Percentiles rank a stretch among this genome's conserved stretches.
Evolutionary conservation across 2,113 vertebrate genomes (phyloP).

Genomic region (Prochilodus magdalenae): DNA sequence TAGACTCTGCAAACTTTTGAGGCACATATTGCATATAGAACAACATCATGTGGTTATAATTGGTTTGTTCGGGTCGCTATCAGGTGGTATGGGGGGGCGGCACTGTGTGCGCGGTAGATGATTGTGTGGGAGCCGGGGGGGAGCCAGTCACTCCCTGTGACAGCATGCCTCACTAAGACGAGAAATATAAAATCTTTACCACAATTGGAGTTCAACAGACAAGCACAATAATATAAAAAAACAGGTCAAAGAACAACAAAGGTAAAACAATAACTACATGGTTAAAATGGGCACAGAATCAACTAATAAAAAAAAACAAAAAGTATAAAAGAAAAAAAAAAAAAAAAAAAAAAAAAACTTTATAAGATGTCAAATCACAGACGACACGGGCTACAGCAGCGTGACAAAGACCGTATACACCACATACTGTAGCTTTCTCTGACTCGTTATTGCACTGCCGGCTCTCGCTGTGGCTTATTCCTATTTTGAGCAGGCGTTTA

Average conservation of each 20-base stretch:
- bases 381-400: neutral
- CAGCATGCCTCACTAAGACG: neutral
- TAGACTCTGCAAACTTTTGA: neutral
- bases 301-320: neutral
- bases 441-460: constrained; percentile 31
- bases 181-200: neutral
- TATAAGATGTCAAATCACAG: neutral
- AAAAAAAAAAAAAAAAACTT: neutral
- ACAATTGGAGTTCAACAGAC: neutral
- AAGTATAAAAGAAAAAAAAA: neutral
- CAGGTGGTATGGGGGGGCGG: too few species aligned
- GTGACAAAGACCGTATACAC: neutral
- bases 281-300: neutral
- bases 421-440: neutral
- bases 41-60: neutral
- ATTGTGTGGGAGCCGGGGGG: too few species aligned
- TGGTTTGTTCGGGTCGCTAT: neutral
- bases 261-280: neutral
- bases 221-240: constrained; percentile 9
- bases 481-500: neutral
- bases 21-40: neutral
- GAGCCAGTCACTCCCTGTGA: neutral
- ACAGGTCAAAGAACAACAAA: neutral
- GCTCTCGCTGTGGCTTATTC: neutral
- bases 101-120: too few species aligned